Evolutionary conservation across 2,888 invertebrate species (phyloP).

Genomic region (Ischnus inquisitorius): DNA sequence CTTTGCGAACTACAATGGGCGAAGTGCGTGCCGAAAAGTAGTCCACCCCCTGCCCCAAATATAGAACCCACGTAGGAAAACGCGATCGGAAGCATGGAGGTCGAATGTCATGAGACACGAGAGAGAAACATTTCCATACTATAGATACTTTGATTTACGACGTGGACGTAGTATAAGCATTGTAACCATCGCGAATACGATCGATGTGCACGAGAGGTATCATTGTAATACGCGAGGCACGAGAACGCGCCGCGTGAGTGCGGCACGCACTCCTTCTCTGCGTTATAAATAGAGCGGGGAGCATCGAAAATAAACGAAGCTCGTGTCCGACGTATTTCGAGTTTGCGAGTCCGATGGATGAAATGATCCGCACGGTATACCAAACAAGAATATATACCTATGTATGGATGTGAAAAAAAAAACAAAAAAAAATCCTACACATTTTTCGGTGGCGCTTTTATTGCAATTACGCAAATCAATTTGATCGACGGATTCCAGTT

Average conservation of each 20-base stretch:
- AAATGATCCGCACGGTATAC: slow-evolving; percentile 16
- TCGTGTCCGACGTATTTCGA: slow-evolving; percentile 58
- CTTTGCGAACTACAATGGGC: background rate
- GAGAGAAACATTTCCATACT: slow-evolving; percentile 14
- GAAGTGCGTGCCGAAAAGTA: background rate
- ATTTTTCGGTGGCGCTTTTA: no score
- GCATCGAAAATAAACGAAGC: slow-evolving; percentile 65
- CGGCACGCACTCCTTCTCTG: slow-evolving; percentile 49
- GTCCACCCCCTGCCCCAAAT: background rate
- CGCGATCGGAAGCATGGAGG: slow-evolving; percentile 22
- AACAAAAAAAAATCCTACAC: background rate
- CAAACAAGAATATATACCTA: background rate
- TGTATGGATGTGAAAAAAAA: slow-evolving; percentile 7
- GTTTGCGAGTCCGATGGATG: slow-evolving; percentile 20
- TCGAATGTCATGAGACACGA: slow-evolving; percentile 31
- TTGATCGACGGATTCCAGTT: background rate
- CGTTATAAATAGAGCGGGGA: slow-evolving; percentile 62
- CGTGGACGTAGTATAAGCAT: slow-evolving; percentile 2
- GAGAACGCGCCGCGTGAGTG: slow-evolving; percentile 25
- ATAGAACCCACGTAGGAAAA: slow-evolving; percentile 18
- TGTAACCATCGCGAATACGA: slow-evolving; percentile 4
- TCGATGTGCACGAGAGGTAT: slow-evolving; percentile 48
- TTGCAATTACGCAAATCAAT: background rate
- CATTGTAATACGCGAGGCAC: slow-evolving; percentile 38
- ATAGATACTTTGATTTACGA: slow-evolving; percentile 5